A percentile compares a stretch with the other conserved stretches of the same genome.
Evolutionary conservation across 2,797 vertebrate species (phyloP).

Genomic region (Florisuga fusca): DNA sequence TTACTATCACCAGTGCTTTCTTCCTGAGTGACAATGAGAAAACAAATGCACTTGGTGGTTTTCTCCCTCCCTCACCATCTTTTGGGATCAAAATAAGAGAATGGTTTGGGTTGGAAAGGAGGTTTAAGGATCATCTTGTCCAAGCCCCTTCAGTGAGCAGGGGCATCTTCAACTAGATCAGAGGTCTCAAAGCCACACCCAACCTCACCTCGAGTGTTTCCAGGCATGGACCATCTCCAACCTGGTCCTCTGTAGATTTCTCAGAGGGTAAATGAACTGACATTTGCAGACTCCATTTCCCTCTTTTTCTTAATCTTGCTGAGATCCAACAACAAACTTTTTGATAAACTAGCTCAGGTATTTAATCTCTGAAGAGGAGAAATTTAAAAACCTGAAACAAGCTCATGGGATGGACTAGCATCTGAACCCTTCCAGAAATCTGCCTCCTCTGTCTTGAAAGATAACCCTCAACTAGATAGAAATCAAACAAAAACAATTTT

Average conservation of each 20-base stretch:
- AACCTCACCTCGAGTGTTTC: neutral
- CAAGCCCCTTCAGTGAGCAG: neutral
- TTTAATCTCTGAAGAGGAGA: neutral
- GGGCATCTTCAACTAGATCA: neutral
- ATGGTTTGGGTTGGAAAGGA: neutral
- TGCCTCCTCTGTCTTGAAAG: neutral
- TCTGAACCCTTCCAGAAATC: neutral
- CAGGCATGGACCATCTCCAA: neutral
- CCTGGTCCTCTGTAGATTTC: neutral
- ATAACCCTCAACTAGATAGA: neutral
- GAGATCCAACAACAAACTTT: neutral
- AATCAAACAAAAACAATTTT: neutral
- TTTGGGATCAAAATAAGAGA: neutral
- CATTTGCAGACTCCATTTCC: neutral
- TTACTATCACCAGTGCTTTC: neutral
- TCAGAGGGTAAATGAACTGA: neutral
- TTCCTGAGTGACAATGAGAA: neutral
- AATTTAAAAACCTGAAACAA: neutral
- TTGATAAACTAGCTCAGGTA: neutral
- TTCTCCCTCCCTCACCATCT: neutral
- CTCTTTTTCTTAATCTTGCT: neutral
- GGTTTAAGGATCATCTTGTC: neutral
- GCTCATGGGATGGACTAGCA: neutral
- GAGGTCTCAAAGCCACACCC: neutral
- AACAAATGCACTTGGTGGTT: neutral